These are phyloP conservation scores for Mustela lutreola DNA, from an alignment of 2,113 vertebrate species.

Conservation along the genomic window DNA sequence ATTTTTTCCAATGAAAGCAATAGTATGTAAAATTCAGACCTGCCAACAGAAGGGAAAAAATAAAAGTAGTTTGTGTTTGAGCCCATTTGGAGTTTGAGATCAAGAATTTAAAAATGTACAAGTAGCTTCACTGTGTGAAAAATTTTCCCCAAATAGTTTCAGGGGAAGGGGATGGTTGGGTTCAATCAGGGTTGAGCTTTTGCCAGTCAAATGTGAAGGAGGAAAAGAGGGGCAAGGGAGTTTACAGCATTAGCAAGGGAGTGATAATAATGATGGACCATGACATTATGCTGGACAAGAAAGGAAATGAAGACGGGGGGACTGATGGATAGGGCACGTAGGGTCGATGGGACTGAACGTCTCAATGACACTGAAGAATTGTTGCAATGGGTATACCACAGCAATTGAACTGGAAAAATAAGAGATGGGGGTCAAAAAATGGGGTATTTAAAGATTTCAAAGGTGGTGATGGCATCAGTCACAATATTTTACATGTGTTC, in stretches of 20 bases:
- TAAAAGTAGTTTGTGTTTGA: background rate
- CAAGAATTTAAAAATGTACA: slow-evolving; percentile 1
- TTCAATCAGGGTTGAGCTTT: background rate
- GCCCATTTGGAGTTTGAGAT: background rate
- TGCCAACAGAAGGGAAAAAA: background rate
- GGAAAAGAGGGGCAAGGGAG: background rate
- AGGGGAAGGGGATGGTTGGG: background rate
- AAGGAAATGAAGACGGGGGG: slow-evolving; percentile 27
- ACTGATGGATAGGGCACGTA: background rate
- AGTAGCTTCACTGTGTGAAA: background rate
- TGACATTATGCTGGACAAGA: slow-evolving; percentile 37
- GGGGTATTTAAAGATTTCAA: background rate
- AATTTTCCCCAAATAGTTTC: background rate
- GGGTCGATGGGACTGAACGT: background rate
- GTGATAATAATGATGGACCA: slow-evolving; percentile 54
- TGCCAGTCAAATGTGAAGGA: background rate
- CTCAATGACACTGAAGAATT: slow-evolving; percentile 10
- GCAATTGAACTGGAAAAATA: background rate
- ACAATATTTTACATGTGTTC: background rate
- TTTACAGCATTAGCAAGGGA: slow-evolving; percentile 16
- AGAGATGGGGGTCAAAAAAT: background rate
- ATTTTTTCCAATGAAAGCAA: background rate
- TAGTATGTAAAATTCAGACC: background rate
- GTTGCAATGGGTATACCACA: background rate
- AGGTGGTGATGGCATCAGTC: background rate